Base-by-base conservation (phyloP, 2,113 vertebrate genomes). In the Rhinolophus ferrumequinum region DNA sequence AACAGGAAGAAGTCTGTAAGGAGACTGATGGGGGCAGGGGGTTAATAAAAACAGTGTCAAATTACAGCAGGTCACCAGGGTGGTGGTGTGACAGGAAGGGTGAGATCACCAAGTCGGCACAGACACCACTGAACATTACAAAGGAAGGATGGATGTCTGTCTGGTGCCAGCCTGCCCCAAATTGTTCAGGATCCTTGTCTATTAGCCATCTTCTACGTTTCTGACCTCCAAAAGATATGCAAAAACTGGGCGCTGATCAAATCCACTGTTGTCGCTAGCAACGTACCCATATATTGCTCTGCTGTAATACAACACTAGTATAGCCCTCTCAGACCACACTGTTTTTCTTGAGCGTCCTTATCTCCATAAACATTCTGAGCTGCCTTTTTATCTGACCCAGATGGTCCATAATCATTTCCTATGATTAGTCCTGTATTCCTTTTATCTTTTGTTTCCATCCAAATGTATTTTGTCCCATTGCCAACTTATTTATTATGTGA, bases 381-480 rank as follows among this genome's bases (percentile, higher is more conserved):
- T 97, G 92, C 54, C 91, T 95, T 96, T 97, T 97, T 94, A 98
- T 98, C 97, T 97, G 88, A 97, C 98, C 98, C 98, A 98, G 98
- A 98, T 98, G 98, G 96, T 86, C 97, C 83, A 28, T 96, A 97
- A 95, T 54, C 69, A 85, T 98, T 97, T 97, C 97, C 98, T 96
- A 97, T 90, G 96, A 97, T 94, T 96, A 88, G 88, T 86, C 96
- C 94, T 96, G 47, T 52, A 56, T 77, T 96, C 96, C 97, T 98
- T 98, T 97, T 97, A 97, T 98, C 98, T 98, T 98, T 98, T 93
- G 97, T 98, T 98, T 98, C 97, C 88, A 96, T 98, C 98, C 98
- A 98, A 98, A 95, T 93, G 54, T 83, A 97, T 97, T 80, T 94
- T 98, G 64, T 18, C 4, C 87, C 44, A 62, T 85, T 97, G 98